A percentile compares a stretch with the other conserved stretches of the same genome.
These are phyloP conservation scores for Oscheius sp. DNA, from an alignment of 2,888 invertebrate genomes.

Conservation along the genomic window DNA sequence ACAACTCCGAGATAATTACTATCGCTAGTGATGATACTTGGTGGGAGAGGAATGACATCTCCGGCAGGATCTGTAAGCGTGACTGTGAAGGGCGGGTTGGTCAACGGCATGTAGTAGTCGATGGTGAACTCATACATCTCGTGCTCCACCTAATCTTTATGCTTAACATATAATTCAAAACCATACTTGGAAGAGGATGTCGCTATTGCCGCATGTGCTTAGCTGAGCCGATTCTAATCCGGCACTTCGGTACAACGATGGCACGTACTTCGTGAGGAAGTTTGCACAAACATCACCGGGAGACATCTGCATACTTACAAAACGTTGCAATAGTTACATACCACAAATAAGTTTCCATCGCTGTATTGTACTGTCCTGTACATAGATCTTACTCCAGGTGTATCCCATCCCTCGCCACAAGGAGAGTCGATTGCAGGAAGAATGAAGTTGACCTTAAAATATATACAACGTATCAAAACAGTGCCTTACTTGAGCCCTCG, in stretches of 20 bases:
- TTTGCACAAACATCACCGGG: conserved; percentile 48
- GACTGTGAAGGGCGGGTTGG: conserved; percentile 36
- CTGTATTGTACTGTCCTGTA: conserved; percentile 51
- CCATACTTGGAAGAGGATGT: conserved; percentile 51
- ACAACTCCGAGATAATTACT: conserved; percentile 58
- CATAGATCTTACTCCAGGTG: conserved; percentile 45
- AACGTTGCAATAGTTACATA: conserved; percentile 20
- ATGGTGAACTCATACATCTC: conserved; percentile 61
- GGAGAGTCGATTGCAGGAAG: conserved; percentile 59
- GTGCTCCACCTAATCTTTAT: conserved; percentile 51
- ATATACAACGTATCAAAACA: not conserved
- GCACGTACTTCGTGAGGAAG: conserved; percentile 55
- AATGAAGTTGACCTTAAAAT: conserved; percentile 47
- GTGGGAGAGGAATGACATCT: conserved; percentile 42
- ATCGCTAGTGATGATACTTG: conserved; percentile 52
- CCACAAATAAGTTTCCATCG: conserved; percentile 61
- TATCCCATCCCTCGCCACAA: conserved; percentile 61
- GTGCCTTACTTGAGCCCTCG: conserved; percentile 19
- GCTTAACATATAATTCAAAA: not conserved
- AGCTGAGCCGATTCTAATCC: conserved; percentile 43
- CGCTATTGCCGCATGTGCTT: conserved; percentile 47
- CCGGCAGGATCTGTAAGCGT: conserved; percentile 45
- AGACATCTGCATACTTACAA: conserved; percentile 43
- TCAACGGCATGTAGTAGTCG: conserved; percentile 51
- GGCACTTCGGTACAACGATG: conserved; percentile 55